phyloP scores from a whole-genome alignment of 2,797 vertebrate genomes.

The Bovichtus variegatus region DNA sequence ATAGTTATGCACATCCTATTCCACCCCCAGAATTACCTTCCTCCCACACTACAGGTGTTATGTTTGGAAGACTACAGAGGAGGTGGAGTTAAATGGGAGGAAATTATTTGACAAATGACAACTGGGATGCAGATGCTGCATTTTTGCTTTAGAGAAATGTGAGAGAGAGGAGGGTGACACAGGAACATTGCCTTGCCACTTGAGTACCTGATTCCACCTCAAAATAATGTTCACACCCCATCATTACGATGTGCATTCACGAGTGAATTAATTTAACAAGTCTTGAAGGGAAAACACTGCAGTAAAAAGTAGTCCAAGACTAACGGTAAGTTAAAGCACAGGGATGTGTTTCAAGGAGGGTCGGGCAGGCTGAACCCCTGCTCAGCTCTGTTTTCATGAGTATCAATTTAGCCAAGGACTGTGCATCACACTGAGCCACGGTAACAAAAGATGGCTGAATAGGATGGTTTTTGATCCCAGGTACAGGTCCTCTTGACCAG shows the following conservation, averaged over 20 bases:
- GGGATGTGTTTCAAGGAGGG: constrained; percentile 22
- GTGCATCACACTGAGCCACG: constrained; percentile 5
- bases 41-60: constrained; percentile 46
- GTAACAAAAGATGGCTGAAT: constrained; percentile 29
- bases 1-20: constrained; percentile 11
- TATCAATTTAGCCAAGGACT: constrained; percentile 13
- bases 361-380: neutral
- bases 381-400: constrained; percentile 26
- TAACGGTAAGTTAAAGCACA: neutral
- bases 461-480: constrained; percentile 23
- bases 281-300: neutral
- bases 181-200: neutral
- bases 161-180: neutral
- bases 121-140: constrained; percentile 1
- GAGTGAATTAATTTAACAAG: neutral
- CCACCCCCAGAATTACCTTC: constrained; percentile 19
- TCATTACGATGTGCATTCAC: neutral
- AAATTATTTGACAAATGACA: constrained; percentile 14
- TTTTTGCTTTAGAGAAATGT: constrained; percentile 4
- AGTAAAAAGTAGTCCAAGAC: constrained; percentile 2
- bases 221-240: neutral
- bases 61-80: constrained; percentile 12
- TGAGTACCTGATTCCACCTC: neutral
- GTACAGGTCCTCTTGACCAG: constrained; percentile 34
- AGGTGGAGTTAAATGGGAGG: constrained; percentile 28